Conservation (phyloP, 2,888 invertebrate genomes). For the Myopa tessellatipennis region DNA sequence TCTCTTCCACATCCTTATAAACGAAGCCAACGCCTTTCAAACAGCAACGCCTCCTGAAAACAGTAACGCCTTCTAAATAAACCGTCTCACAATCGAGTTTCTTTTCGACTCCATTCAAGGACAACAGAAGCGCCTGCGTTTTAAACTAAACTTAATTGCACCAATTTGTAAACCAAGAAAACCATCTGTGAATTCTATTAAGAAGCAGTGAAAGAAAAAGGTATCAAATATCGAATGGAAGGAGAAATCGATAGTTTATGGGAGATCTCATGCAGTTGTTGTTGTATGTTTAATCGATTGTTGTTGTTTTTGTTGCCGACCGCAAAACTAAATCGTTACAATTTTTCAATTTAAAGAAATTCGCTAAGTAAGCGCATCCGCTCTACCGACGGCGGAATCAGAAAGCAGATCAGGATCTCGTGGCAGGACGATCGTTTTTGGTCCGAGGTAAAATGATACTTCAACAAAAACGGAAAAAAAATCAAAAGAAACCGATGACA, state of each 20-base stretch:
- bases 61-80: not conserved
- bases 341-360: not conserved
- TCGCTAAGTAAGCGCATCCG: not conserved
- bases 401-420: not conserved
- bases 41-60: not conserved
- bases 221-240: not conserved
- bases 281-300: not conserved
- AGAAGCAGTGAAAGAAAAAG: not conserved
- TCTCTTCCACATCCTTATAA: no score
- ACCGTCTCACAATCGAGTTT: no score
- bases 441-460: not conserved
- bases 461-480: not conserved
- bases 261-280: not conserved
- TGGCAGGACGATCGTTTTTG: not conserved
- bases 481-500: constrained; percentile 36
- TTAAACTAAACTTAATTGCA: not conserved
- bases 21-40: not conserved
- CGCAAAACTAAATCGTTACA: constrained; percentile 38
- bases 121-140: not conserved
- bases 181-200: not conserved
- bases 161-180: constrained; percentile 16
- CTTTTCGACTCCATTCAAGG: not conserved
- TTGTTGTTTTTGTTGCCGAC: constrained; percentile 11
- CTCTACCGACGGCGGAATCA: not conserved
- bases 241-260: constrained; percentile 8